Conservation (phyloP, 2,113 vertebrate genomes). For the Plectropomus leopardus region DNA sequence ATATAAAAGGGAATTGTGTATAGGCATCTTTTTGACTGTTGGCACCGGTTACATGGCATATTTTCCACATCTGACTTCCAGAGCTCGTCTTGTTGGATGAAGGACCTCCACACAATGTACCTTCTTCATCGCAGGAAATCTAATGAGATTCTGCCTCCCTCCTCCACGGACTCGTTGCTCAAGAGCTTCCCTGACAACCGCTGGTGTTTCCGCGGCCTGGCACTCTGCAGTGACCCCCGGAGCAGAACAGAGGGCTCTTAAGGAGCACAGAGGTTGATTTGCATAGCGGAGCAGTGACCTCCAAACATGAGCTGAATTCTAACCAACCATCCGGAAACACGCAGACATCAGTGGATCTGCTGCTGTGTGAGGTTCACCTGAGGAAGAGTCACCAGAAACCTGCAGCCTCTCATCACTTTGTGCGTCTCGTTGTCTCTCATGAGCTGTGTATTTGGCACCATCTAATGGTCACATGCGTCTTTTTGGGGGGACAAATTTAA, state of each 20-base stretch:
- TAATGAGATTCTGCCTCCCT: conserved; percentile 80
- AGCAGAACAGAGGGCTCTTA: conserved; percentile 85
- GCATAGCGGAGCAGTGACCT: conserved; percentile 80
- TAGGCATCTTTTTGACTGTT: conserved; percentile 57
- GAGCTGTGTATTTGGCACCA: conserved; percentile 56
- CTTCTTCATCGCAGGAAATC: conserved; percentile 75
- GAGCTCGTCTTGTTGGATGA: conserved; percentile 46
- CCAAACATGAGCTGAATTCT: conserved; percentile 72
- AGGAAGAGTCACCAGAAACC: neutral
- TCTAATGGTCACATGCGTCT: conserved; percentile 45
- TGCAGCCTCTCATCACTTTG: neutral
- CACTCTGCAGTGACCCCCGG: conserved; percentile 69
- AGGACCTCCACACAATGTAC: conserved; percentile 75
- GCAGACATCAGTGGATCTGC: conserved; percentile 9
- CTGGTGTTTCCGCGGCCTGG: conserved; percentile 77
- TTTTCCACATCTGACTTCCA: conserved; percentile 75
- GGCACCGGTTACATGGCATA: conserved; percentile 70
- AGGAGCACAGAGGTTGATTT: conserved; percentile 74
- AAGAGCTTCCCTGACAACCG: conserved; percentile 84
- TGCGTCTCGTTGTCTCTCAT: neutral
- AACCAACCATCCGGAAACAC: conserved; percentile 54
- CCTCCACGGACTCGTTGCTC: conserved; percentile 75
- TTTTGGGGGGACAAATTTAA: neutral
- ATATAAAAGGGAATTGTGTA: conserved; percentile 57
- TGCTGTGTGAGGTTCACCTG: conserved; percentile 38